phyloP scores from a whole-genome alignment of 2,797 vertebrate species.

The Microchirus variegatus region DNA sequence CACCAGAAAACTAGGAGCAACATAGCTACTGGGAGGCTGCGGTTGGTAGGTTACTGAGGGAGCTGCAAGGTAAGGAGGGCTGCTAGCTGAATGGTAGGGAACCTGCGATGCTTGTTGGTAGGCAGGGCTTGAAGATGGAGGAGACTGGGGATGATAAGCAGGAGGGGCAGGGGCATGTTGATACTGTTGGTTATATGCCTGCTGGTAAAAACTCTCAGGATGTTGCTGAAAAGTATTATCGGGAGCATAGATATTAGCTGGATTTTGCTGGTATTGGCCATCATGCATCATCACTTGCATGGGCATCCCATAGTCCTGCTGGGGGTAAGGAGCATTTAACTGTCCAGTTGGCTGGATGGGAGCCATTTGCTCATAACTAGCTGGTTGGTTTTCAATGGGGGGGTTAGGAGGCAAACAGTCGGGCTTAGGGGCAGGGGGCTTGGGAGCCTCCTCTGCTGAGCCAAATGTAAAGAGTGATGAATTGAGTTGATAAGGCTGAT shows the following conservation, averaged over 20 bases:
- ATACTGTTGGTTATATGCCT: slow-evolving; percentile 73
- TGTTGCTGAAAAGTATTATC: slow-evolving; percentile 69
- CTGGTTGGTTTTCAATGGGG: slow-evolving; percentile 79
- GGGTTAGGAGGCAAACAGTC: slow-evolving; percentile 72
- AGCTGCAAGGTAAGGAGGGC: slow-evolving; percentile 74
- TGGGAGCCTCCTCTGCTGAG: slow-evolving; percentile 79
- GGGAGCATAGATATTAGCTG: slow-evolving; percentile 62
- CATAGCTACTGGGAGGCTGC: slow-evolving; percentile 76
- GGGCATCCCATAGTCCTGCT: slow-evolving; percentile 81
- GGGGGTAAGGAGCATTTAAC: slow-evolving; percentile 77
- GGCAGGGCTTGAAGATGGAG: slow-evolving; percentile 66
- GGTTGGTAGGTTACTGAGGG: slow-evolving; percentile 73
- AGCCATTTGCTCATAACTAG: slow-evolving; percentile 73
- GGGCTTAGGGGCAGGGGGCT: slow-evolving; percentile 66
- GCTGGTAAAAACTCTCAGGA: slow-evolving; percentile 64
- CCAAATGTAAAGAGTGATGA: slow-evolving; percentile 95
- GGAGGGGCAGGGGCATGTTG: slow-evolving; percentile 69
- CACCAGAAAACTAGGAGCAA: slow-evolving; percentile 73
- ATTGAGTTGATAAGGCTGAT: slow-evolving; percentile 95
- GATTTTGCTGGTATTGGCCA: slow-evolving; percentile 76
- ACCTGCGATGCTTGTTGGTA: slow-evolving; percentile 70
- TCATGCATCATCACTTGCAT: slow-evolving; percentile 75
- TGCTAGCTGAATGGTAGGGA: slow-evolving; percentile 65
- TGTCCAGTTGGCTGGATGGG: slow-evolving; percentile 76
- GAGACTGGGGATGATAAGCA: slow-evolving; percentile 68